A percentile compares a stretch with the other conserved stretches of the same genome.
phyloP scores from a whole-genome alignment of 2,888 invertebrate genomes.

The Drosophila antonietae region DNA sequence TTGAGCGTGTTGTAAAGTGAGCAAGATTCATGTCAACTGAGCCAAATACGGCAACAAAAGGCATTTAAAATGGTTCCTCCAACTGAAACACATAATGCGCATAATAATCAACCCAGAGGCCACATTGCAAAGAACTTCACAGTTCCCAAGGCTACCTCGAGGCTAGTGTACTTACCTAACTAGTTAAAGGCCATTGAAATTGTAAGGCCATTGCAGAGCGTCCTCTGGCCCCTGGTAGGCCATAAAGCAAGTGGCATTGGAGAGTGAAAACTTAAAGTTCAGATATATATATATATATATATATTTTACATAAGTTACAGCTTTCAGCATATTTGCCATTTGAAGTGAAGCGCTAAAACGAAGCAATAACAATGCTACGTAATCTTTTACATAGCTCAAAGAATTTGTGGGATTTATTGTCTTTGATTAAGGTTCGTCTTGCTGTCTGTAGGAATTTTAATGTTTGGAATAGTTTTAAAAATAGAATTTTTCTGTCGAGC shows the following conservation, averaged over 20 bases:
- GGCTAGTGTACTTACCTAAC: slow-evolving; percentile 7
- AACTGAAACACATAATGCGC: slow-evolving; percentile 41
- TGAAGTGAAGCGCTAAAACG: background rate
- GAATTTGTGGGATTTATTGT: background rate
- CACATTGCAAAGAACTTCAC: background rate
- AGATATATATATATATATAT: background rate
- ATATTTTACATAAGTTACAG: background rate
- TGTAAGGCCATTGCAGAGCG: background rate
- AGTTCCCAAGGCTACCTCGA: slow-evolving; percentile 29
- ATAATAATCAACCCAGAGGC: slow-evolving; percentile 15
- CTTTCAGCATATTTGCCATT: background rate
- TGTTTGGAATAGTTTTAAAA: background rate
- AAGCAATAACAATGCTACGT: background rate
- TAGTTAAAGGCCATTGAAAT: slow-evolving; percentile 19
- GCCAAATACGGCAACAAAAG: slow-evolving; percentile 64
- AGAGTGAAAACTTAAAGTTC: background rate
- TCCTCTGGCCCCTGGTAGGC: background rate
- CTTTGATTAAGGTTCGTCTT: background rate
- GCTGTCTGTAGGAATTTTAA: background rate
- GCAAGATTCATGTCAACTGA: slow-evolving; percentile 76
- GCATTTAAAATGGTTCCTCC: slow-evolving; percentile 55
- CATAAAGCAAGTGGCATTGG: background rate
- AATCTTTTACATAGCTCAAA: background rate
- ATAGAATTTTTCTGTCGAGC: background rate
- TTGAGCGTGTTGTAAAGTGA: slow-evolving; percentile 64